Evolutionary conservation across 2,797 vertebrate genomes (phyloP), one percentile per base, ranked within the genome.

Genomic region (Champsocephalus gunnari): DNA sequence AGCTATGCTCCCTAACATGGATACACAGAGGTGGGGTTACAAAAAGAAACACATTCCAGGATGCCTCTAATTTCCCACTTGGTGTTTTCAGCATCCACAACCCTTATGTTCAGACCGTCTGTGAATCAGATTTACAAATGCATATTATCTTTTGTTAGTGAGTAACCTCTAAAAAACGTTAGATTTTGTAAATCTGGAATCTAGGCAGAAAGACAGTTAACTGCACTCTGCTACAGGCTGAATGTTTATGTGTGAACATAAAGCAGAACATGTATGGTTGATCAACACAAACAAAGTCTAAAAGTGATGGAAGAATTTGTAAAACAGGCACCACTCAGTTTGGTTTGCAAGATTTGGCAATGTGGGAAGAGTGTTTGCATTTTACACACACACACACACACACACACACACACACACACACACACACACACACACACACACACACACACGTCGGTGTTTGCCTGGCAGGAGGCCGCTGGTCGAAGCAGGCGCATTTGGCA

Each of bases 391-490:
- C 49, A 77, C 73, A 75, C 63, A 62, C 51, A 61, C 75, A 71
- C 3, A 69, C 64, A 71, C 71, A 76, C 71, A 77, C 56, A 58
- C 51, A 69, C 72, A 70, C 6, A 77, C 56, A 62, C 51, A 69
- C 72, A 72, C 6, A 74, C 63, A 55, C 79, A 75, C 56, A 81
- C 61, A 68, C 28, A 24, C 24, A 28, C 24, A 28, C 24, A 28
- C 24, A 28, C 24, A 28, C 24, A 3, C 3, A 28, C 24, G 3
- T 80, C 77, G 79, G 71, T 83, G 12, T 79, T 72, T 64, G 66
- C 63, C 66, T 85, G 87, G 88, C 83, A 67, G 49, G 65, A 49
- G 68, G 81, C 71, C 57, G 70, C 17, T 58, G 76, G 81, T 82
- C 43, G 12, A 83, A 81, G 61, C 67, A 66, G 82, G 75, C 73